Conservation (phyloP, 2,113 vertebrate species). For the Chaenocephalus aceratus region DNA sequence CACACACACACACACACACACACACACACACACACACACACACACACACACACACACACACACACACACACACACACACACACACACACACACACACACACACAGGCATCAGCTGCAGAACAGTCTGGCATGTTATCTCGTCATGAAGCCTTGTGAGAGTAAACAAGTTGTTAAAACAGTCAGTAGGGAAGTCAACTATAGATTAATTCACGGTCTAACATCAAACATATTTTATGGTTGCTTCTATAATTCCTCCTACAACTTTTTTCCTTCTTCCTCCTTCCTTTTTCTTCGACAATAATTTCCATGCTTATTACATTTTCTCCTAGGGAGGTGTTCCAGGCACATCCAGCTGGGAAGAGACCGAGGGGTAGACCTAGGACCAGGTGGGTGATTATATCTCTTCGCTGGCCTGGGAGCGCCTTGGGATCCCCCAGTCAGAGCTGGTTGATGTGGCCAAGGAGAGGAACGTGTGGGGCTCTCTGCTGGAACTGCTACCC, state of each 20-base stretch:
- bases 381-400: too few relatives aligned
- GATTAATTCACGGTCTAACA: background rate
- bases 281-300: background rate
- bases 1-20: background rate
- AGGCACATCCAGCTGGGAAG: too few relatives aligned
- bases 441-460: too few relatives aligned
- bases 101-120: background rate
- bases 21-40: background rate
- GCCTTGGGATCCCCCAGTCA: too few relatives aligned
- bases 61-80: background rate
- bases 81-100: background rate
- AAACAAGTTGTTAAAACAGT: background rate
- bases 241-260: background rate
- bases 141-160: background rate
- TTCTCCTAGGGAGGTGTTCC: background rate
- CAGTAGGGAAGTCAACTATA: background rate
- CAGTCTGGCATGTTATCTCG: background rate
- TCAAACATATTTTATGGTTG: background rate
- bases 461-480: too few relatives aligned
- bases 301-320: conserved; percentile 6
- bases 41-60: background rate
- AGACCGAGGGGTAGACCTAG: too few relatives aligned
- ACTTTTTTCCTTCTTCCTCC: background rate
- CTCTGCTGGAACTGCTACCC: too few relatives aligned
- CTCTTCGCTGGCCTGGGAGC: too few relatives aligned